A percentile compares a stretch with the other conserved stretches of the same genome.
phyloP scores from a whole-genome alignment of 2,888 invertebrate genomes.

The Steinernema scapterisci region DNA sequence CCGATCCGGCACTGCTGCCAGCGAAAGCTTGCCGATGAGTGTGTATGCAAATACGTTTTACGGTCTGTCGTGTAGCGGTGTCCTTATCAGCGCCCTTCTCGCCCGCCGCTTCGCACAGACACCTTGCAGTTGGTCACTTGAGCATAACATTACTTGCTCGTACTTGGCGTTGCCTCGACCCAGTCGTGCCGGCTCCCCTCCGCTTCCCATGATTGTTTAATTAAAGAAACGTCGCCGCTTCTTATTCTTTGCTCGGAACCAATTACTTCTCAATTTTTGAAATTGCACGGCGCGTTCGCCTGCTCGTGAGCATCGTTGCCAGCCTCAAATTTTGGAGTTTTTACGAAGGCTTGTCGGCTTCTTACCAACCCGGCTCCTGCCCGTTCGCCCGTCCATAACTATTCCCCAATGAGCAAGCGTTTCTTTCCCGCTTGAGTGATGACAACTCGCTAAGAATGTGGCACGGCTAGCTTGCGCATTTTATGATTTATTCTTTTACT shows the following conservation, averaged over 20 bases:
- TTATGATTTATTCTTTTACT: slow-evolving; percentile 30
- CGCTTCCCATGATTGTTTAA: slow-evolving; percentile 25
- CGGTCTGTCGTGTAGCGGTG: slow-evolving; percentile 20
- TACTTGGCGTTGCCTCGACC: not conserved
- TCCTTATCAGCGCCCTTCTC: not conserved
- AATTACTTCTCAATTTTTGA: slow-evolving; percentile 30
- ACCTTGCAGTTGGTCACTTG: not conserved
- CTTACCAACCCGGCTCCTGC: not conserved
- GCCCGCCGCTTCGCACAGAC: not conserved
- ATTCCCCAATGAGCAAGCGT: slow-evolving; percentile 26
- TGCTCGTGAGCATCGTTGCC: not conserved
- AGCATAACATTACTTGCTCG: not conserved
- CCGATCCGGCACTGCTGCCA: slow-evolving; percentile 3
- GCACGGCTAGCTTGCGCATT: slow-evolving; percentile 8
- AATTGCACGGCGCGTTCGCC: slow-evolving; percentile 8
- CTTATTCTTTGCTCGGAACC: slow-evolving; percentile 30
- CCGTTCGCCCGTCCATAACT: not conserved
- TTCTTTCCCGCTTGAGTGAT: slow-evolving; percentile 27
- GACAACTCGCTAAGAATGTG: slow-evolving; percentile 30
- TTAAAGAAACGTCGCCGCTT: slow-evolving; percentile 19
- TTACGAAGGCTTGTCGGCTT: not conserved
- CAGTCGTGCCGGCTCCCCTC: not conserved
- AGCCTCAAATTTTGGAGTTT: not conserved
- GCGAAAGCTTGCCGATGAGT: slow-evolving; percentile 3
- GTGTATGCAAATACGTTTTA: slow-evolving; percentile 27